Evolutionary conservation across 2,797 vertebrate species (phyloP).

Genomic region (Pantherophis vulpinus): DNA sequence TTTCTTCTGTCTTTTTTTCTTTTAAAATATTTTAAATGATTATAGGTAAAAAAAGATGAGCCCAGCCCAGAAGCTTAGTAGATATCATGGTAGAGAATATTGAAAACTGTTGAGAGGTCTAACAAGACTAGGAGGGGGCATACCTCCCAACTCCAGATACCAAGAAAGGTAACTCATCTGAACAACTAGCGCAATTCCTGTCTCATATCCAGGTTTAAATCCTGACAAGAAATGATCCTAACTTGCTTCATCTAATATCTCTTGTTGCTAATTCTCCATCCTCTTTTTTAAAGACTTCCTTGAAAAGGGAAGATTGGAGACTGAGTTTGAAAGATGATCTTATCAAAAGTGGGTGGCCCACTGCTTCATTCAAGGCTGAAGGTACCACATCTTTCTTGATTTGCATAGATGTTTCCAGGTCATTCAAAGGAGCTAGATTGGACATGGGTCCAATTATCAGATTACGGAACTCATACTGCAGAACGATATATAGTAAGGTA

Average conservation of each 20-base stretch:
- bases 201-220: not conserved
- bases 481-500: not conserved
- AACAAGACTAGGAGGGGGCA: not conserved
- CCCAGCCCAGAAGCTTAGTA: not conserved
- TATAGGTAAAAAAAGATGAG: not conserved
- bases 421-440: not conserved
- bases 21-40: not conserved
- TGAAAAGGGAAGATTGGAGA: no score
- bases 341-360: not conserved
- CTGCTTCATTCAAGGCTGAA: not conserved
- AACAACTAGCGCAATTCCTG: not conserved
- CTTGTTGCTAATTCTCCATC: not conserved
- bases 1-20: not conserved
- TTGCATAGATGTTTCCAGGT: not conserved
- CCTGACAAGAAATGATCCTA: not conserved
- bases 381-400: not conserved
- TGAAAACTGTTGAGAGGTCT: not conserved
- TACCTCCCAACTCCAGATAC: not conserved
- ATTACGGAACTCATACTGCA: not conserved
- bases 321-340: not conserved
- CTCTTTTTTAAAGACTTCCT: not conserved
- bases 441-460: not conserved
- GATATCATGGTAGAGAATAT: not conserved
- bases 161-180: not conserved
- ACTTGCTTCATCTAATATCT: not conserved